phyloP scores from a whole-genome alignment of 2,113 vertebrate species.

The Phalacrocorax pelagicus region DNA sequence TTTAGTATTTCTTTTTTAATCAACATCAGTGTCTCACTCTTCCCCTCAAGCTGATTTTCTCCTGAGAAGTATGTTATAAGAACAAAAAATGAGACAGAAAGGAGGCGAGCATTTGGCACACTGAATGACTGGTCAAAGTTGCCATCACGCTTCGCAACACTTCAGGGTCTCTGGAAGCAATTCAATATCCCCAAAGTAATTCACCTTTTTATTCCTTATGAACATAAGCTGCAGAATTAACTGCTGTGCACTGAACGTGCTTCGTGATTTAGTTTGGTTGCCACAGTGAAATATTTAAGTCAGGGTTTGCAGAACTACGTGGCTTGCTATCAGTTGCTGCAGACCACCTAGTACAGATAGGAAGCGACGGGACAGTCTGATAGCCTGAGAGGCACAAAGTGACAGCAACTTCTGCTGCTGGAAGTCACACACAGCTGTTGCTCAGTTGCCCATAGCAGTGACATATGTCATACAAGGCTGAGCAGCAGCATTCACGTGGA shows the following conservation, averaged over 20 bases:
- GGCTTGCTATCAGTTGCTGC: neutral
- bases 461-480: neutral
- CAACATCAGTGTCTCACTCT: neutral
- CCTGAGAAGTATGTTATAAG: neutral
- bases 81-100: neutral
- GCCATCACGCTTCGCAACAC: rapidly evolving
- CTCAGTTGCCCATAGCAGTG: neutral
- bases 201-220: neutral
- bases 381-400: neutral
- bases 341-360: neutral
- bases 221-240: neutral
- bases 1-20: neutral
- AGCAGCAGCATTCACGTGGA: neutral
- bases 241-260: neutral
- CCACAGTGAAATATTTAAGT: neutral
- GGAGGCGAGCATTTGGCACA: neutral
- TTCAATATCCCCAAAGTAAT: rapidly evolving
- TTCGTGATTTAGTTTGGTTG: rapidly evolving
- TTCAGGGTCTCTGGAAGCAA: neutral
- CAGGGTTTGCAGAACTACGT: neutral
- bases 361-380: neutral
- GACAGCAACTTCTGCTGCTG: neutral
- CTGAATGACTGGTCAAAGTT: neutral
- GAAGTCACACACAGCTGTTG: neutral
- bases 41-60: neutral